Evolutionary conservation across 2,113 vertebrate genomes (phyloP).

Genomic region (Plestiodon gilberti): DNA sequence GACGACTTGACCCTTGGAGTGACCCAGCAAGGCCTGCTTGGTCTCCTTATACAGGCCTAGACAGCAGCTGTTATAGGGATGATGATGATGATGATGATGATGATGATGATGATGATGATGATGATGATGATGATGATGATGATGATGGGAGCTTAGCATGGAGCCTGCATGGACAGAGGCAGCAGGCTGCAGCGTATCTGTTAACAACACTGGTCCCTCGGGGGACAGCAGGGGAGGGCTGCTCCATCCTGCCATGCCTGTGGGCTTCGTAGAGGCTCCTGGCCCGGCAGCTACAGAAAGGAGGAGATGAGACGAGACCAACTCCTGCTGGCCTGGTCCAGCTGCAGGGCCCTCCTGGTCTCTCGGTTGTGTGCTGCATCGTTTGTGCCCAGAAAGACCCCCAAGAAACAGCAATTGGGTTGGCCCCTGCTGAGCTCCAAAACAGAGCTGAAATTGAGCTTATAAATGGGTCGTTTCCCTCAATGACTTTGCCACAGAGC

Average conservation of each 20-base stretch:
- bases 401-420: neutral
- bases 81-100: no score
- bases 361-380: neutral
- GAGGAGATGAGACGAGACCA: no score
- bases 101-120: no score
- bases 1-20: neutral
- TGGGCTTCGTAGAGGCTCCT: neutral
- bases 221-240: neutral
- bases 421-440: neutral
- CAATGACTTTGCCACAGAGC: neutral
- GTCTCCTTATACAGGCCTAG: neutral
- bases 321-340: no score
- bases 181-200: neutral
- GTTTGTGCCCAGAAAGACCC: rapidly evolving
- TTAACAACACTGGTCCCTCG: neutral
- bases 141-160: neutral
- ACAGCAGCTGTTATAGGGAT: no score
- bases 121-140: no score
- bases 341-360: no score
- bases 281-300: no score
- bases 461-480: slow-evolving; percentile 14
- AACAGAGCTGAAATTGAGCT: neutral
- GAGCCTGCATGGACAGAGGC: no score
- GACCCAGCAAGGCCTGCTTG: no score
- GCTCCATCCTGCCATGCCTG: neutral